Conservation (phyloP, 2,113 vertebrate genomes). For the Crotalus helleri region DNA sequence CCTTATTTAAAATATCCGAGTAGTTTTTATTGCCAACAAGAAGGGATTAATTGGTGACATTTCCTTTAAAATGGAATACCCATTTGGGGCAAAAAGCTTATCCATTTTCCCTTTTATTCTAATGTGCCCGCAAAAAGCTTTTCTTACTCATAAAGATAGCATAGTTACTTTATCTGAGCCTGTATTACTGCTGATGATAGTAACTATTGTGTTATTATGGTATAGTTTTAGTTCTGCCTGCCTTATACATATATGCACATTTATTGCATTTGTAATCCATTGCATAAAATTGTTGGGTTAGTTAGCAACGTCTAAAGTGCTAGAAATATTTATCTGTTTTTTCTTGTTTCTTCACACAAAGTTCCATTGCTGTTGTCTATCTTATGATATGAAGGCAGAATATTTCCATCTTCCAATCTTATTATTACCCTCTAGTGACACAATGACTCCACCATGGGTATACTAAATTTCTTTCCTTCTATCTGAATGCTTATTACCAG, state of each 20-base stretch:
- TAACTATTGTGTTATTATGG: background rate
- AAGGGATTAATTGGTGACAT: background rate
- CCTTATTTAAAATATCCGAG: background rate
- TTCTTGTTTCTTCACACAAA: background rate
- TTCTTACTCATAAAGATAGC: background rate
- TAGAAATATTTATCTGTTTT: background rate
- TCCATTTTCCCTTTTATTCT: background rate
- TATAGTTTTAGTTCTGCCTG: background rate
- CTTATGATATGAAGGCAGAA: background rate
- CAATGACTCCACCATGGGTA: background rate
- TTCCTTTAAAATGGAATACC: background rate
- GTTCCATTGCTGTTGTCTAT: background rate
- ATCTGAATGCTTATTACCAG: constrained; percentile 17
- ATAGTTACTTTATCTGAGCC: background rate
- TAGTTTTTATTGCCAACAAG: background rate
- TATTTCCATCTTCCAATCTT: background rate
- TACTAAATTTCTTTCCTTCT: constrained; percentile 9
- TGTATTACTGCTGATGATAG: background rate
- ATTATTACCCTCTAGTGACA: constrained; percentile 6
- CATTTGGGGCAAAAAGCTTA: background rate
- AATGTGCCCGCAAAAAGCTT: background rate
- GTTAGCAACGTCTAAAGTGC: background rate
- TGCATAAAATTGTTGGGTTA: background rate
- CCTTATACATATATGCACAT: background rate
- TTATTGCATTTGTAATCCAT: background rate